These are phyloP conservation scores for Pseudococcus jackbeardsleyi DNA, from an alignment of 2,888 invertebrate genomes.

Conservation along the genomic window DNA sequence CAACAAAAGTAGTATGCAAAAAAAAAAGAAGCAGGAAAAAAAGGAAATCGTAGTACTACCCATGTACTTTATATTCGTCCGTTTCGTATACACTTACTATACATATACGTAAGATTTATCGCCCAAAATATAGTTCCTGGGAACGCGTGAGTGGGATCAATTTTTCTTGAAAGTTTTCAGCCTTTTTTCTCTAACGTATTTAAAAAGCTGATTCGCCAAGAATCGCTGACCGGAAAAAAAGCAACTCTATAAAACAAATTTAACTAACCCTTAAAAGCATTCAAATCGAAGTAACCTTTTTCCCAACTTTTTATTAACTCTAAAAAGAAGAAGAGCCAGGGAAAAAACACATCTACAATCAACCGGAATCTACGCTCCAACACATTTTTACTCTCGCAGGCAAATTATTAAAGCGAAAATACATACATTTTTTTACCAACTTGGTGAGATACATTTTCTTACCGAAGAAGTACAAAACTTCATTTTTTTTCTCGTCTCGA, in stretches of 20 bases:
- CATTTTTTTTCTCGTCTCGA: too few species aligned
- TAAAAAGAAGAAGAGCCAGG: conserved; percentile 4
- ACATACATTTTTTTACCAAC: not conserved
- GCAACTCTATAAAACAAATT: conserved; percentile 57
- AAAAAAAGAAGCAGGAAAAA: not conserved
- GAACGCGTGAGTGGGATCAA: conserved; percentile 48
- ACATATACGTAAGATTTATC: conserved; percentile 38
- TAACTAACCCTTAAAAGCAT: conserved; percentile 57
- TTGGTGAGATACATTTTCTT: too few species aligned
- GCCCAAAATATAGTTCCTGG: conserved; percentile 53
- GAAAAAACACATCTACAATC: conserved; percentile 26
- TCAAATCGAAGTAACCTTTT: conserved; percentile 53
- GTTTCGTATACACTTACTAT: conserved; percentile 15
- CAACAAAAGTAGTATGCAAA: conserved; percentile 10
- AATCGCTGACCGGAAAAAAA: conserved; percentile 49
- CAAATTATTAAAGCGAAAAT: not conserved
- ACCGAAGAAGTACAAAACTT: too few species aligned
- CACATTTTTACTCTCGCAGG: not conserved
- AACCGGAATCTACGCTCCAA: conserved; percentile 11
- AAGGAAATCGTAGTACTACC: conserved; percentile 27
- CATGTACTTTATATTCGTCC: conserved; percentile 48
- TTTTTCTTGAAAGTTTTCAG: conserved; percentile 51
- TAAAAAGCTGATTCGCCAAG: conserved; percentile 55
- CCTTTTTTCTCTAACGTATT: conserved; percentile 48
- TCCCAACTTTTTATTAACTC: not conserved